Evolutionary conservation across 2,888 invertebrate species (phyloP).

Genomic region (Heliothis peltigera): DNA sequence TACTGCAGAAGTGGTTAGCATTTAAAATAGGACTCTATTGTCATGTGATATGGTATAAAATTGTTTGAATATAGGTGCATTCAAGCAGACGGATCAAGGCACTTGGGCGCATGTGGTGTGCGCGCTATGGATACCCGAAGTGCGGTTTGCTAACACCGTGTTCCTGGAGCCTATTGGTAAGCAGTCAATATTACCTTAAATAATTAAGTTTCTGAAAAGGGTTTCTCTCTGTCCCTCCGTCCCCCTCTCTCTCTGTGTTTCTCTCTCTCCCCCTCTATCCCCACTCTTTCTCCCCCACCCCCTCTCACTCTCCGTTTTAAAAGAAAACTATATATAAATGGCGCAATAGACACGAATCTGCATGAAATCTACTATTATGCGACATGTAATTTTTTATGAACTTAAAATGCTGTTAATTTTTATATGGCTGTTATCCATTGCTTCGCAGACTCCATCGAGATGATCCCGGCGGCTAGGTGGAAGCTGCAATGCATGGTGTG

Average conservation of each 20-base stretch:
- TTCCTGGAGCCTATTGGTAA: constrained; percentile 98
- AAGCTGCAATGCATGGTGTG: constrained; percentile 99
- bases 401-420: too few relatives aligned
- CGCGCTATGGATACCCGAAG: constrained; percentile 99
- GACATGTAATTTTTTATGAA: too few relatives aligned
- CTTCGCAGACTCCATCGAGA: constrained; percentile 95
- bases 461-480: constrained; percentile 98
- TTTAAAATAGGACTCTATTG: neutral
- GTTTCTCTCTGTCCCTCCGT: too few relatives aligned
- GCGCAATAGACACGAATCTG: too few relatives aligned
- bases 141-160: constrained; percentile 98
- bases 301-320: too few relatives aligned
- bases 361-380: too few relatives aligned
- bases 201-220: too few relatives aligned
- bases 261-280: too few relatives aligned
- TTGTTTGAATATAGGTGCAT: constrained; percentile 91
- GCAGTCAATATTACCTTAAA: constrained; percentile 49
- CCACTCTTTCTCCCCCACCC: too few relatives aligned
- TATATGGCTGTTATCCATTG: neutral
- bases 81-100: constrained; percentile 98
- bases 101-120: constrained; percentile 99
- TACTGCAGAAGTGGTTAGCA: too few relatives aligned
- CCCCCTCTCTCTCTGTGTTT: too few relatives aligned
- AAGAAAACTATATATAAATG: too few relatives aligned
- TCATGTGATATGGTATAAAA: neutral